Evolutionary conservation across 2,113 vertebrate species (phyloP).

Genomic region (Alouatta palliata): DNA sequence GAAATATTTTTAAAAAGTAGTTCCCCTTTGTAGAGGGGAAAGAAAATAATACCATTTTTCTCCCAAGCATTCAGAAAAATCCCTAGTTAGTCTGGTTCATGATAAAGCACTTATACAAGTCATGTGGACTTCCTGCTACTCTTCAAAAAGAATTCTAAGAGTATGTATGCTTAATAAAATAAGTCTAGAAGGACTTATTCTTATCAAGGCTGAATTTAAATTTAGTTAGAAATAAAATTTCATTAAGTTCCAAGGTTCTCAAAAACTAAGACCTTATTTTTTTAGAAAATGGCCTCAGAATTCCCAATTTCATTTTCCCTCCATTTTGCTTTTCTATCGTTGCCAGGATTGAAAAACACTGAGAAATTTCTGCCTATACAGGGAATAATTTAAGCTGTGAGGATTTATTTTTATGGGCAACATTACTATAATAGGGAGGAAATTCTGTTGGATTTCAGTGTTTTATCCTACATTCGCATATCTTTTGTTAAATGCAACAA

Average conservation of each 20-base stretch:
- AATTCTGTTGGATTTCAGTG: not conserved
- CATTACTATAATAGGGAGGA: not conserved
- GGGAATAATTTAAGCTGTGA: not conserved
- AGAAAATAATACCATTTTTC: not conserved
- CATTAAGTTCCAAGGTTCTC: not conserved
- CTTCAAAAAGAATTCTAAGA: not conserved
- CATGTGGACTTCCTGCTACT: not conserved
- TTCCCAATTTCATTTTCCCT: not conserved
- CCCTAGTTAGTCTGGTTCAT: not conserved
- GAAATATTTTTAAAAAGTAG: not conserved
- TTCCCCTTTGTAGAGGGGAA: not conserved
- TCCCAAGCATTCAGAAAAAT: not conserved
- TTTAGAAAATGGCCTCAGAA: not conserved
- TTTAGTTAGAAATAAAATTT: conserved; percentile 13
- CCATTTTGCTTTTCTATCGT: not conserved
- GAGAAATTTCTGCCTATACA: not conserved
- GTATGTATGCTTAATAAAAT: not conserved
- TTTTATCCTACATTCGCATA: not conserved
- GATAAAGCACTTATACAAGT: not conserved
- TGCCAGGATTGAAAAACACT: not conserved
- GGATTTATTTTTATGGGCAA: not conserved
- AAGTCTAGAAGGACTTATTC: not conserved
- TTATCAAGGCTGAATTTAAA: not conserved
- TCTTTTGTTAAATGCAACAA: not conserved
- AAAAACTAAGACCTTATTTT: not conserved